phyloP scores from a whole-genome alignment of 1,140 invertebrate species.

The Drosophila prosaltans region DNA sequence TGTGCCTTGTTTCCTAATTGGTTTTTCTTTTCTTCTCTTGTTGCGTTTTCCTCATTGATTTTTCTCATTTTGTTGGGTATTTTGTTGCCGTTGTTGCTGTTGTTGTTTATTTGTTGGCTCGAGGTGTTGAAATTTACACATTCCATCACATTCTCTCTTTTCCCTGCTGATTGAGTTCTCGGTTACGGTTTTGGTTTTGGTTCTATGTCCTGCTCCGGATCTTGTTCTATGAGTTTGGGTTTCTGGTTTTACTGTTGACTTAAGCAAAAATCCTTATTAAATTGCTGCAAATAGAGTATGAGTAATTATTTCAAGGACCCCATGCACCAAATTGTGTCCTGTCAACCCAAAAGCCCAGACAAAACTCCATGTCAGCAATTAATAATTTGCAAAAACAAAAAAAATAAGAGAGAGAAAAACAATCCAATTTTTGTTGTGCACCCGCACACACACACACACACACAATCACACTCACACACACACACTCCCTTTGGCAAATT shows the following conservation, averaged over 20 bases:
- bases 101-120: constrained; percentile 2
- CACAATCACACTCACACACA: constrained; percentile 16
- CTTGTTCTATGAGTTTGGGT: constrained; percentile 5
- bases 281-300: constrained; percentile 38
- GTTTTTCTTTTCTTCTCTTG: constrained; percentile 3
- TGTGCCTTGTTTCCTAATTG: constrained; percentile 18
- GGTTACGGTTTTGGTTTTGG: neutral
- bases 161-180: constrained; percentile 13
- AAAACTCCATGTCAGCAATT: constrained; percentile 54
- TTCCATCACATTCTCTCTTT: neutral
- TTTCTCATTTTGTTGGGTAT: neutral
- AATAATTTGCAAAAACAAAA: constrained; percentile 53
- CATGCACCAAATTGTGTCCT: constrained; percentile 4
- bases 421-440: constrained; percentile 10
- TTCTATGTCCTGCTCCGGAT: too few relatives aligned
- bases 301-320: constrained; percentile 65
- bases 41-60: constrained; percentile 6
- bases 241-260: constrained; percentile 9
- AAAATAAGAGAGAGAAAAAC: neutral
- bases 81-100: constrained; percentile 11
- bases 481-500: constrained; percentile 45
- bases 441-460: constrained; percentile 38
- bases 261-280: constrained; percentile 34
- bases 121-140: constrained; percentile 19
- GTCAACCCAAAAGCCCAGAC: constrained; percentile 36